phyloP scores from a whole-genome alignment of 2,113 vertebrate genomes.

The Plecturocebus donacophilus region DNA sequence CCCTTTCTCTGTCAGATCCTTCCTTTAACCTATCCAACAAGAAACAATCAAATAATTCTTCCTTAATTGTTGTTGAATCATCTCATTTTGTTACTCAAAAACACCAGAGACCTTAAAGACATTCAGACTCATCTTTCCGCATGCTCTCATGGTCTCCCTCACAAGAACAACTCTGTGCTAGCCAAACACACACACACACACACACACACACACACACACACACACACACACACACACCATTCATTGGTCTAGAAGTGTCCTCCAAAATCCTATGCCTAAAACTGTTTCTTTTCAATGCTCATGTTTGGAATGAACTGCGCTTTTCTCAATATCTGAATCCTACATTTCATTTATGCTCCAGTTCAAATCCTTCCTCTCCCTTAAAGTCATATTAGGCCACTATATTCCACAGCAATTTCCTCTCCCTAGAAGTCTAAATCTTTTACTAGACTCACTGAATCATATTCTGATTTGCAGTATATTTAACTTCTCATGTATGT shows the following conservation, averaged over 20 bases:
- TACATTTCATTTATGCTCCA: neutral
- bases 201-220: no score
- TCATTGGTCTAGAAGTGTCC: neutral
- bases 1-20: neutral
- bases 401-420: neutral
- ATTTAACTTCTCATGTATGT: neutral
- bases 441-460: neutral
- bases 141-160: neutral
- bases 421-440: neutral
- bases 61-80: neutral
- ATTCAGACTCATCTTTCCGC: neutral
- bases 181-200: neutral
- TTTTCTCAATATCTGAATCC: neutral
- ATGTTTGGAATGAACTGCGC: neutral
- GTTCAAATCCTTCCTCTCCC: neutral
- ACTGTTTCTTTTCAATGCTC: neutral
- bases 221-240: no score
- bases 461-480: neutral
- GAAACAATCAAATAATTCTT: neutral
- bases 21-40: neutral
- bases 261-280: neutral
- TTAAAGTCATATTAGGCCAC: neutral
- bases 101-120: neutral
- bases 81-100: neutral
- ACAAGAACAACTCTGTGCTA: neutral